Evolutionary conservation across 2,888 invertebrate genomes (phyloP).

Genomic region (Pterobdella sp.): DNA sequence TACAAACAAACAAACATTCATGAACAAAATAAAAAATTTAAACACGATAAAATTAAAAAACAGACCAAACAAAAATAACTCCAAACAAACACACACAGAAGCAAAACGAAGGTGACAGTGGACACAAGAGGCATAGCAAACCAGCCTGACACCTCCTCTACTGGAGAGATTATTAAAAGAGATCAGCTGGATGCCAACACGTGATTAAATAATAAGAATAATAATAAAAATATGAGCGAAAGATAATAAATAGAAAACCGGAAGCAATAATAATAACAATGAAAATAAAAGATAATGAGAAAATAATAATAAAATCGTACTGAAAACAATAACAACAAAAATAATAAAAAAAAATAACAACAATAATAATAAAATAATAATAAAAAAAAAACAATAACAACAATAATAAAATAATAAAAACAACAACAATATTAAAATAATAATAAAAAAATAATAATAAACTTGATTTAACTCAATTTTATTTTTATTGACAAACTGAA

Average conservation of each 20-base stretch:
- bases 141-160: slow-evolving; percentile 16
- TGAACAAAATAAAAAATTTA: no score
- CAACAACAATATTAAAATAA: neutral
- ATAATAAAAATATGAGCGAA: neutral
- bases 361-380: neutral
- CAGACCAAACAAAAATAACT: no score
- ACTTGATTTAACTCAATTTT: no score
- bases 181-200: neutral
- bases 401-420: neutral
- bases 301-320: neutral
- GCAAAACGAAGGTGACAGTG: slow-evolving; percentile 7
- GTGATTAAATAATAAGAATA: neutral
- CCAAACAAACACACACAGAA: slow-evolving; percentile 5
- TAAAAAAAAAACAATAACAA: neutral
- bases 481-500: no score
- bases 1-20: no score
- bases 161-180: slow-evolving; percentile 1
- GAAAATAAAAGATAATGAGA: neutral
- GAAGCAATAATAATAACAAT: neutral
- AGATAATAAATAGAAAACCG: neutral
- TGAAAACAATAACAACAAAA: neutral
- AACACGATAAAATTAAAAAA: no score
- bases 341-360: slow-evolving; percentile 15
- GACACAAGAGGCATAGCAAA: slow-evolving; percentile 22
- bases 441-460: neutral